Percentiles rank a stretch among this genome's conserved stretches.
Conservation (phyloP, 2,113 vertebrate genomes). For the Ptilorrhoa leucosticta region DNA sequence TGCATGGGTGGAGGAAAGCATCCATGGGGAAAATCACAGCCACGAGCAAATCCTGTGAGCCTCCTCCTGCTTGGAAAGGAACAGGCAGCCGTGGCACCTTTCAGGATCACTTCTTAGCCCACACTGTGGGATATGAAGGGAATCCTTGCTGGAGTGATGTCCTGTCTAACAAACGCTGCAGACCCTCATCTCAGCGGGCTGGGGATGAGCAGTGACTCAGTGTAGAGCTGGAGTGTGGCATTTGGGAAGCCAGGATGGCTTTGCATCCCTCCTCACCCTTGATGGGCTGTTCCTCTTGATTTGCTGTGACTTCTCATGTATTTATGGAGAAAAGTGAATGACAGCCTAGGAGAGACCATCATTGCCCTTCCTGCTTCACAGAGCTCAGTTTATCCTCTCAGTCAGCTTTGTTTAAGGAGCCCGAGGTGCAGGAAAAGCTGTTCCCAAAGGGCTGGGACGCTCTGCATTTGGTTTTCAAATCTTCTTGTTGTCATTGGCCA, state of each 20-base stretch:
- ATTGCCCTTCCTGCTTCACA: background rate
- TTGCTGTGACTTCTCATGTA: background rate
- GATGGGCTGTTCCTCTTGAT: background rate
- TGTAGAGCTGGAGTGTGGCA: background rate
- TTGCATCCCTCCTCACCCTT: background rate
- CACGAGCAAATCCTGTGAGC: background rate
- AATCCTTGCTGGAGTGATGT: background rate
- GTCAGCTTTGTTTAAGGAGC: background rate
- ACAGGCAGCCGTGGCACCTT: background rate
- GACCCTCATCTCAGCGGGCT: background rate
- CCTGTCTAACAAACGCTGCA: background rate
- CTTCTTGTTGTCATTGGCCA: rapidly evolving
- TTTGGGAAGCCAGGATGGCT: background rate
- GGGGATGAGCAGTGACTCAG: background rate
- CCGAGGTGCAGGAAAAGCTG: background rate
- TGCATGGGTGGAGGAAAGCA: background rate
- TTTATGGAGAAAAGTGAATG: background rate
- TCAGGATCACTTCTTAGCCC: background rate
- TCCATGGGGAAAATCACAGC: background rate
- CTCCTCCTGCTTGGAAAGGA: background rate
- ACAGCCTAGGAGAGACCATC: background rate
- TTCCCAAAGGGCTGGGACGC: background rate
- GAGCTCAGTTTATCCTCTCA: background rate
- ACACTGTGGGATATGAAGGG: background rate
- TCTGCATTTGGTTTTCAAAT: background rate